phyloP scores from a whole-genome alignment of 2,113 vertebrate genomes.

The Grammomys surdaster region DNA sequence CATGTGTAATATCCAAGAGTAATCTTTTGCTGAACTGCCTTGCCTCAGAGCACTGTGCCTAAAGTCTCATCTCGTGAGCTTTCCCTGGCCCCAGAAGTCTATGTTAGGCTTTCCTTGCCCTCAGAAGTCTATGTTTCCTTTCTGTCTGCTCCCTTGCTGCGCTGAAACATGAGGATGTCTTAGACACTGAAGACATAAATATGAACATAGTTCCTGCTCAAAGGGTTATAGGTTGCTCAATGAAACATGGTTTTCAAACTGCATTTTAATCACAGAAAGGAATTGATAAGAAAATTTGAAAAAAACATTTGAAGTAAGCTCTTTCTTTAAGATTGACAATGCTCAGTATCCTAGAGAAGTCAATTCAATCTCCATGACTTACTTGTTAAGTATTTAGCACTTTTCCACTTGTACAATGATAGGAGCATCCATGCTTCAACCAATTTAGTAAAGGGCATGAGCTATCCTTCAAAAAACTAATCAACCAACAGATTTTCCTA shows the following conservation, averaged over 20 bases:
- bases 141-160: background rate
- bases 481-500: background rate
- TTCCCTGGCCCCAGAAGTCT: background rate
- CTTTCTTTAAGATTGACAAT: background rate
- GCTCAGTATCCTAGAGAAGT: background rate
- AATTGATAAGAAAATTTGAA: background rate
- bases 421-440: too few relatives aligned
- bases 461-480: background rate
- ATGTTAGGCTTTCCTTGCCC: too few relatives aligned
- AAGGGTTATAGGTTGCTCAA: background rate
- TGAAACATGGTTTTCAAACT: background rate
- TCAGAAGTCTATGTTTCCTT: background rate
- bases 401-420: background rate
- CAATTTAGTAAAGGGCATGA: background rate
- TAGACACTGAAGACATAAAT: background rate
- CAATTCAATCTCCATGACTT: too few relatives aligned
- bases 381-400: background rate
- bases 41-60: too few relatives aligned
- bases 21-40: too few relatives aligned
- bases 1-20: fast-evolving
- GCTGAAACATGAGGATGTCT: background rate
- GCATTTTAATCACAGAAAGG: background rate
- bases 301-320: background rate
- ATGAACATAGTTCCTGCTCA: background rate
- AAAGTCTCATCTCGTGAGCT: background rate